Conservation (phyloP, 2,797 vertebrate species). For the Tokudaia tokunoshimensis region DNA sequence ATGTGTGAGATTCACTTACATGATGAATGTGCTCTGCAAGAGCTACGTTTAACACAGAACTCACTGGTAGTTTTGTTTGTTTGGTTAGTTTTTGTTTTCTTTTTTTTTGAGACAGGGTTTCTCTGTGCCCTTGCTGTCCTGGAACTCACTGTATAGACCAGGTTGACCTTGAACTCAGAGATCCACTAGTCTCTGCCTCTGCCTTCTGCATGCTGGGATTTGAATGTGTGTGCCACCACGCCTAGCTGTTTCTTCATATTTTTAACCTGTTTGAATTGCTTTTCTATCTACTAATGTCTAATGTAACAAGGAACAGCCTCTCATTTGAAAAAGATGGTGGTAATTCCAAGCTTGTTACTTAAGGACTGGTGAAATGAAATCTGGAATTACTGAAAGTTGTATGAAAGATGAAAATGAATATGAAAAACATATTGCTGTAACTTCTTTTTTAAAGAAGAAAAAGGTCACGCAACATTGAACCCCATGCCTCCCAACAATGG, state of each 20-base stretch:
- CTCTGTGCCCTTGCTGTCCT: neutral
- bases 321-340: slow-evolving; percentile 50
- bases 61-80: neutral
- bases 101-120: neutral
- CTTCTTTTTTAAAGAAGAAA: slow-evolving; percentile 17
- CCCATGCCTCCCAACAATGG: neutral
- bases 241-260: neutral
- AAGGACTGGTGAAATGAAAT: slow-evolving; percentile 20
- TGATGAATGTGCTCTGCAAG: neutral
- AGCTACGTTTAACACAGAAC: neutral
- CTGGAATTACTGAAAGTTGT: neutral
- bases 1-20: slow-evolving; percentile 33
- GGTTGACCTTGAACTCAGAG: neutral
- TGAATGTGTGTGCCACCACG: neutral
- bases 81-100: neutral
- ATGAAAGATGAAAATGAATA: slow-evolving; percentile 42
- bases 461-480: neutral
- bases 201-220: neutral
- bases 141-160: neutral
- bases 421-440: neutral
- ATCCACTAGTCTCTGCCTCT: neutral
- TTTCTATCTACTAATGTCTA: slow-evolving; percentile 42
- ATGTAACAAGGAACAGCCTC: neutral
- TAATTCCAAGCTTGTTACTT: neutral
- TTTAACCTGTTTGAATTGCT: slow-evolving; percentile 53